Evolutionary conservation across 2,797 vertebrate species (phyloP).

Genomic region (Channa striata): DNA sequence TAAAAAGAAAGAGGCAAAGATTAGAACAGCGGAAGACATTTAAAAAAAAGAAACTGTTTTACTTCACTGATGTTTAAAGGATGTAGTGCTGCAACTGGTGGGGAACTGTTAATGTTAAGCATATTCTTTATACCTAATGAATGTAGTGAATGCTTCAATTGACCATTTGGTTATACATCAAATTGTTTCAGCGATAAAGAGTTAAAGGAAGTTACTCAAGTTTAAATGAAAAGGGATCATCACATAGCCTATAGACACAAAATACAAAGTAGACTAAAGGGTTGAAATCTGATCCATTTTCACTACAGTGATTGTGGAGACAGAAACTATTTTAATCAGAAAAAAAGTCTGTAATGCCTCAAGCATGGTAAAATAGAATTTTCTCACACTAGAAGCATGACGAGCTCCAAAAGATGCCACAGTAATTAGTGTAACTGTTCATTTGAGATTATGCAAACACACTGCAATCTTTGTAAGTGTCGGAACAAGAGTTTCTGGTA

Average conservation of each 20-base stretch:
- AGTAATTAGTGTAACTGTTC: constrained; percentile 61
- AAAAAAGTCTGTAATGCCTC: neutral
- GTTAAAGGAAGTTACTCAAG: neutral
- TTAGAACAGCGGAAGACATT: constrained; percentile 20
- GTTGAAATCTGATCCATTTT: constrained; percentile 12
- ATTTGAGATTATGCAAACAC: constrained; percentile 74
- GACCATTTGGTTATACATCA: constrained; percentile 1
- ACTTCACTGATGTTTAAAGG: neutral
- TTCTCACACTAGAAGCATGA: constrained; percentile 15
- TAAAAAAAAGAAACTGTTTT: constrained; percentile 5
- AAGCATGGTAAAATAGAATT: neutral
- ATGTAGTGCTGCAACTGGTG: neutral
- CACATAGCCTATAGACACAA: neutral
- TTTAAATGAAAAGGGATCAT: neutral
- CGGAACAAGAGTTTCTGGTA: constrained; percentile 49
- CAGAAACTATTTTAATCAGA: constrained; percentile 23
- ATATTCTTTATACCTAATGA: no score
- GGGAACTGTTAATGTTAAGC: no score
- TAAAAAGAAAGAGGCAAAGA: constrained; percentile 17
- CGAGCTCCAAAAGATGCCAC: constrained; percentile 32
- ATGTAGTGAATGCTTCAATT: no score
- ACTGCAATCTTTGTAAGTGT: constrained; percentile 55
- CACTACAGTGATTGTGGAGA: neutral
- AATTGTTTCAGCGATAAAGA: neutral
- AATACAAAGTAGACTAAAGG: neutral